These are phyloP conservation scores for Sycobia sp. DNA, from an alignment of 1,140 invertebrate genomes.

Conservation along the genomic window DNA sequence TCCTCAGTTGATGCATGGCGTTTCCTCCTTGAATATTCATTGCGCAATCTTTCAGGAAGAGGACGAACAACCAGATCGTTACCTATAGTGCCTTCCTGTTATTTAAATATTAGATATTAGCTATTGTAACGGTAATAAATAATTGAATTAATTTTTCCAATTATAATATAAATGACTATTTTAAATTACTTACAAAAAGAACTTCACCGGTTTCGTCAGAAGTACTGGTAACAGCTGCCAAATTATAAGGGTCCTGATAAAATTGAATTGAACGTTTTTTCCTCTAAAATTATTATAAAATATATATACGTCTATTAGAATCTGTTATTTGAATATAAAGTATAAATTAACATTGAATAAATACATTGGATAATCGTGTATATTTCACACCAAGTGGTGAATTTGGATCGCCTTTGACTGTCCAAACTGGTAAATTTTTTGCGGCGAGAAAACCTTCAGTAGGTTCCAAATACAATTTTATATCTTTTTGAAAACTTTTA, in stretches of 20 bases:
- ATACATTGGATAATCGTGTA: conserved; percentile 37
- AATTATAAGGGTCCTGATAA: conserved; percentile 42
- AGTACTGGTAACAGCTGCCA: conserved; percentile 39
- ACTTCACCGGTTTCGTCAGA: conserved; percentile 33
- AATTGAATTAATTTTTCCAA: background rate
- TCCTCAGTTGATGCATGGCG: conserved; percentile 13
- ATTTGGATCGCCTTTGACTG: conserved; percentile 26
- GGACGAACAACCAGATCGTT: conserved; percentile 41
- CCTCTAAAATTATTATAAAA: conserved; percentile 34
- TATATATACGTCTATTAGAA: conserved; percentile 30
- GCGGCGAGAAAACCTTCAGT: conserved; percentile 44
- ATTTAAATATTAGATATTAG: conserved; percentile 23
- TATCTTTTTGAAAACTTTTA: conserved; percentile 36
- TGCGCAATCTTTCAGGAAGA: conserved; percentile 38
- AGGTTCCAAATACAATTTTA: conserved; percentile 44
- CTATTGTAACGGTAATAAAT: conserved; percentile 12
- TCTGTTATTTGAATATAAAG: background rate
- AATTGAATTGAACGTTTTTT: conserved; percentile 24
- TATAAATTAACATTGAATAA: background rate
- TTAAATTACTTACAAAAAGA: conserved; percentile 39
- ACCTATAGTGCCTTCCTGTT: conserved; percentile 42
- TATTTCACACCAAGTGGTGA: conserved; percentile 42
- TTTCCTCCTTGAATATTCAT: conserved; percentile 25
- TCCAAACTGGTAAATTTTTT: conserved; percentile 45
- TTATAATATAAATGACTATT: background rate